Conservation (phyloP, 2,888 invertebrate genomes). For the Geotrupes spiniger region DNA sequence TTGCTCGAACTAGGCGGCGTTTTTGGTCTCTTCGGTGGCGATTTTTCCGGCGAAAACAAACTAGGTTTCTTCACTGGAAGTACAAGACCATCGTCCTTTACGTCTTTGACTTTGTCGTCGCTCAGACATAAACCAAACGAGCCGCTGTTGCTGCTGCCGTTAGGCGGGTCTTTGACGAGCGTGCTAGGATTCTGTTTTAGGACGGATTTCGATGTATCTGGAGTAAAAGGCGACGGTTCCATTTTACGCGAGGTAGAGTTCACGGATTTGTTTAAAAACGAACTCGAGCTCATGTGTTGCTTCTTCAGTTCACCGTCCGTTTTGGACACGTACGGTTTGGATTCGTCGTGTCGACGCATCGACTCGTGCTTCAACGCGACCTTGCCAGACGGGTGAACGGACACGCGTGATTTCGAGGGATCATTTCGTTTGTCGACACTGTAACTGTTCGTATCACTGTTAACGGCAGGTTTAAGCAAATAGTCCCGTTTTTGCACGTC, state of each 20-base stretch:
- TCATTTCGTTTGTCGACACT: constrained; percentile 5
- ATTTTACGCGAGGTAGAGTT: constrained; percentile 46
- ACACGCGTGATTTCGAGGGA: constrained; percentile 17
- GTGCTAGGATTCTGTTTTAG: constrained; percentile 34
- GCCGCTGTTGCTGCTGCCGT: constrained; percentile 16
- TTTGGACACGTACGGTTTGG: constrained; percentile 33
- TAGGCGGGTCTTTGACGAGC: constrained; percentile 17
- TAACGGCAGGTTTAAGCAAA: constrained; percentile 37
- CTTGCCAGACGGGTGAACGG: constrained; percentile 35
- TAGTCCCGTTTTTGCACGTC: constrained; percentile 35
- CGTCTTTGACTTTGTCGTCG: constrained; percentile 17
- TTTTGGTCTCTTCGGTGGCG: constrained; percentile 47
- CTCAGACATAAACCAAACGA: constrained; percentile 18
- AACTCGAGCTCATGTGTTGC: constrained; percentile 34
- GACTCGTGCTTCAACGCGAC: constrained; percentile 30
- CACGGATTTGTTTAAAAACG: constrained; percentile 38
- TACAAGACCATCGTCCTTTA: constrained; percentile 16
- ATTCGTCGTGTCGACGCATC: constrained; percentile 34
- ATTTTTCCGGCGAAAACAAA: constrained; percentile 65
- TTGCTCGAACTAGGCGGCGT: constrained; percentile 31
- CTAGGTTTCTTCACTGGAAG: constrained; percentile 55
- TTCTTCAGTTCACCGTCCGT: constrained; percentile 40
- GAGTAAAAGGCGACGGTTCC: constrained; percentile 39
- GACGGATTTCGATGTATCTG: constrained; percentile 45
- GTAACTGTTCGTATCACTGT: constrained; percentile 10